These are phyloP conservation scores for Bombyx huttoni DNA, from an alignment of 2,888 invertebrate genomes.

Conservation along the genomic window DNA sequence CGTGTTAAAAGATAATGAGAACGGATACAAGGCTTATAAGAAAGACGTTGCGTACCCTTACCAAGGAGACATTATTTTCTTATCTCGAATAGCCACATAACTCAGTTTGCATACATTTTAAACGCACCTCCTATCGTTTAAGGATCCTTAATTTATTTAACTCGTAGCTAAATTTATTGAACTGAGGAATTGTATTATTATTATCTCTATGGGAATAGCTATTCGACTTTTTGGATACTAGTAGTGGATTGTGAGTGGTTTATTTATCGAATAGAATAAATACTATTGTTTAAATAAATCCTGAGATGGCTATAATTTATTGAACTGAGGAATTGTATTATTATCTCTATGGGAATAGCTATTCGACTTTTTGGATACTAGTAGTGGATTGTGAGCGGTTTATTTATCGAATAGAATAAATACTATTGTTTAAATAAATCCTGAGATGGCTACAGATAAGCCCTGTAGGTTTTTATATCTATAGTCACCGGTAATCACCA, in stretches of 20 bases:
- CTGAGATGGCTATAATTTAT: constrained; percentile 19
- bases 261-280: no score
- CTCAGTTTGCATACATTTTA: constrained; percentile 40
- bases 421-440: no score
- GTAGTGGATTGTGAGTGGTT: no score
- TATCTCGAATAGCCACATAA: constrained; percentile 40
- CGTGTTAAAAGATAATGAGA: constrained; percentile 65
- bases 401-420: no score
- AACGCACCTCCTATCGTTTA: constrained; percentile 45
- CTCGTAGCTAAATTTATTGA: constrained; percentile 36
- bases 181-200: constrained; percentile 22
- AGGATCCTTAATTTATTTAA: constrained; percentile 50
- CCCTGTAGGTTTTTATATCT: no score
- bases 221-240: constrained; percentile 4
- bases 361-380: neutral
- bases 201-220: constrained; percentile 33
- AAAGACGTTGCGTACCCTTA: constrained; percentile 53
- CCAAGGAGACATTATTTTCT: constrained; percentile 47
- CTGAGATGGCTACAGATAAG: no score
- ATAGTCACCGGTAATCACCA: no score
- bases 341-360: constrained; percentile 33
- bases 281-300: no score
- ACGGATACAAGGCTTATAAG: constrained; percentile 45
- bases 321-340: constrained; percentile 31
- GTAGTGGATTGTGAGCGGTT: no score